Conservation (phyloP, 37 sponge, comb jelly and placozoan genomes). For the Tethya wilhelma region DNA sequence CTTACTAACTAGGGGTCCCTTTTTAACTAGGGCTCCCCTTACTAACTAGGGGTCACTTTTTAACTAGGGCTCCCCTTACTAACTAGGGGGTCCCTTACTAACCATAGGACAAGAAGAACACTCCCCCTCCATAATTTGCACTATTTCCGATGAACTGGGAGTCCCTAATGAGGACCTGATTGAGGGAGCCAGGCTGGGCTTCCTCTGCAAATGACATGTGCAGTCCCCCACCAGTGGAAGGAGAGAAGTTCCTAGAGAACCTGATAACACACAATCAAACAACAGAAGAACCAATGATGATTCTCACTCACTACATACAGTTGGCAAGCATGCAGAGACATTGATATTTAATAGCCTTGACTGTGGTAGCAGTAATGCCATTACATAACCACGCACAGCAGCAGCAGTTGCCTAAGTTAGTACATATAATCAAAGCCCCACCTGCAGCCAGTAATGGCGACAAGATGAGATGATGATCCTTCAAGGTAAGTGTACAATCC, state of each 20-base stretch:
- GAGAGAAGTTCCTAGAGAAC: conserved; percentile 14
- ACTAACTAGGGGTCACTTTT: no score
- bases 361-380: no score
- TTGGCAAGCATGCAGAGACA: no score
- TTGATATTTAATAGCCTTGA: no score
- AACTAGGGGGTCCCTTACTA: no score
- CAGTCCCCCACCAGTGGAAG: conserved; percentile 26
- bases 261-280: not conserved
- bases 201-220: conserved; percentile 12
- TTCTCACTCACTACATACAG: no score
- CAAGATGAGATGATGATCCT: conserved; percentile 12
- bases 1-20: no score
- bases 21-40: no score
- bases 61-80: no score
- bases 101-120: conserved; percentile 22
- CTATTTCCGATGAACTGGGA: conserved; percentile 5
- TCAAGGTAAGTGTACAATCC: conserved; percentile 40
- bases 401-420: no score
- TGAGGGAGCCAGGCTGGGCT: not conserved
- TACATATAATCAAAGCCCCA: not conserved
- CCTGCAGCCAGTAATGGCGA: conserved; percentile 18
- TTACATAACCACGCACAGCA: no score
- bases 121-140: conserved; percentile 34
- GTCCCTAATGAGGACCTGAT: conserved; percentile 15
- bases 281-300: no score